A percentile compares a stretch with the other conserved stretches of the same genome.
Evolutionary conservation across 1,140 invertebrate genomes (phyloP).

Genomic region (Drosophila repleta): DNA sequence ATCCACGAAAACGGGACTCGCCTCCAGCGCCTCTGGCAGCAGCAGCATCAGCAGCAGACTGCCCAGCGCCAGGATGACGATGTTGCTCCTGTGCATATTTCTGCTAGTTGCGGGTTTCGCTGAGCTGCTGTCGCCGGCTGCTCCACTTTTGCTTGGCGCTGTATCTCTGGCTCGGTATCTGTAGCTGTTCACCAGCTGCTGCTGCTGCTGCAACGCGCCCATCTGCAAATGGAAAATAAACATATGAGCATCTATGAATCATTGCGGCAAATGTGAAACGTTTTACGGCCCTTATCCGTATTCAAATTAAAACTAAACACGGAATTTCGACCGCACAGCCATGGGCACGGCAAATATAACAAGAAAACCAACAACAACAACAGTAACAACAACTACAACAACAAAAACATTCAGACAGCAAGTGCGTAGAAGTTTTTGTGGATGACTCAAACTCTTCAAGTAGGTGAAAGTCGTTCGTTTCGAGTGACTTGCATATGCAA

Average conservation of each 20-base stretch:
- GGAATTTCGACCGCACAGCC: constrained; percentile 40
- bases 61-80: constrained; percentile 53
- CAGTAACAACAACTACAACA: constrained; percentile 23
- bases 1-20: constrained; percentile 81
- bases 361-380: constrained; percentile 17
- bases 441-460: constrained; percentile 63
- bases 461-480: constrained; percentile 74
- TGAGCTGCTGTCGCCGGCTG: constrained; percentile 10
- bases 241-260: constrained; percentile 46
- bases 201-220: constrained; percentile 53
- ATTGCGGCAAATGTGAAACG: constrained; percentile 63
- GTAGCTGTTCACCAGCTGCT: constrained; percentile 37
- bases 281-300: constrained; percentile 44
- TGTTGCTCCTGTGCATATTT: constrained; percentile 24
- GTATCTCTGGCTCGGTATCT: constrained; percentile 29
- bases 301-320: constrained; percentile 57
- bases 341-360: constrained; percentile 57
- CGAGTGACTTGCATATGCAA: constrained; percentile 79
- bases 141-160: constrained; percentile 35
- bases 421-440: constrained; percentile 66
- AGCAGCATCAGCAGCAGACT: constrained; percentile 47
- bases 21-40: constrained; percentile 36
- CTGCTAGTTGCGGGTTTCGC: constrained; percentile 24
- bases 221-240: constrained; percentile 57
- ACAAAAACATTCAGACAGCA: constrained; percentile 24